Percentiles rank a stretch among this genome's conserved stretches.
Evolutionary conservation across 2,797 vertebrate species (phyloP).

Genomic region (Sphenodon punctatus): DNA sequence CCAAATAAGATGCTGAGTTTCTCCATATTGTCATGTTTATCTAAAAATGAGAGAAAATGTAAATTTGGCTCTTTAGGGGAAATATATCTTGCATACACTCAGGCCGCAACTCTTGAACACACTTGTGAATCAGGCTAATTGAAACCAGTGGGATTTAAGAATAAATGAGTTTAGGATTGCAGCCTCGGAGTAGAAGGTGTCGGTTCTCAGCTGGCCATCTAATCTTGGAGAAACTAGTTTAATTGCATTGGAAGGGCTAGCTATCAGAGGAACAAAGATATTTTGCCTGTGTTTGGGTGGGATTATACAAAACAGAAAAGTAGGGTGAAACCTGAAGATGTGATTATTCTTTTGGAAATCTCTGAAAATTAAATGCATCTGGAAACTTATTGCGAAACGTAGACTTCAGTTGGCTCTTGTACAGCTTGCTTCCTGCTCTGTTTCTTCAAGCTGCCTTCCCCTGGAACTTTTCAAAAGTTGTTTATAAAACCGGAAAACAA

Average conservation of each 20-base stretch:
- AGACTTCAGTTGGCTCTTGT: not conserved
- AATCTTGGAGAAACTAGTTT: not conserved
- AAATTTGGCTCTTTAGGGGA: no score
- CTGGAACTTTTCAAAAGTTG: not conserved
- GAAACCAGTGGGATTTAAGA: no score
- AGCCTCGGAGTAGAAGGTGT: no score
- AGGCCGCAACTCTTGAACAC: no score
- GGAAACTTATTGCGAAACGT: no score
- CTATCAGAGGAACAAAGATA: not conserved
- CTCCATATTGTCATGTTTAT: not conserved
- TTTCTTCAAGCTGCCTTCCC: constrained; percentile 14
- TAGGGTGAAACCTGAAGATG: not conserved
- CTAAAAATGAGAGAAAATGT: no score
- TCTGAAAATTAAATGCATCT: no score
- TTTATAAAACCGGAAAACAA: constrained; percentile 19
- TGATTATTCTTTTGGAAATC: no score
- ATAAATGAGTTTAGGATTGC: no score
- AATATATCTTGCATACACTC: no score
- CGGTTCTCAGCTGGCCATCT: not conserved
- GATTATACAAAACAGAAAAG: not conserved
- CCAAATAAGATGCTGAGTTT: not conserved
- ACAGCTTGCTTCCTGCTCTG: not conserved
- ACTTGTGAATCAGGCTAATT: no score
- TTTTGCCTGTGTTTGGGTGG: not conserved
- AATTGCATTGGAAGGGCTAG: not conserved